Evolutionary conservation across 2,888 invertebrate genomes (phyloP).

Genomic region (Xestia rhomboidea): DNA sequence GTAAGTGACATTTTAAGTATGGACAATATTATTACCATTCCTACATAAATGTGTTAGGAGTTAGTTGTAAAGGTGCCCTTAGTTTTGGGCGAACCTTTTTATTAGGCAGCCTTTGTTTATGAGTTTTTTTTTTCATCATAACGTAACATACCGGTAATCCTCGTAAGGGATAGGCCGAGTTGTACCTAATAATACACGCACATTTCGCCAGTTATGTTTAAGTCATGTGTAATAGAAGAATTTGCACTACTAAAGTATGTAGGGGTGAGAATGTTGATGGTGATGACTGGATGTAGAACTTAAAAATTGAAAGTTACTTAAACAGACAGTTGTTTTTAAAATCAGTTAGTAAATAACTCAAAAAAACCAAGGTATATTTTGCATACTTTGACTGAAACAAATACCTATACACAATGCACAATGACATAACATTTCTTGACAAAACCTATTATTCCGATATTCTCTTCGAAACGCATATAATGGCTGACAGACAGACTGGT

Average conservation of each 20-base stretch:
- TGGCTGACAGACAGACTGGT: conserved; percentile 29
- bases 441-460: conserved; percentile 36
- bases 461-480: conserved; percentile 42
- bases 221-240: neutral
- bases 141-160: no score
- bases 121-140: no score
- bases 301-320: neutral
- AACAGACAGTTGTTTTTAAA: neutral
- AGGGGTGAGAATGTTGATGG: neutral
- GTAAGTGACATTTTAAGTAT: no score
- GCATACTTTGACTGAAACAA: neutral
- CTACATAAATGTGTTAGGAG: no score
- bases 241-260: neutral
- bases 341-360: neutral
- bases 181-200: no score
- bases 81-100: no score
- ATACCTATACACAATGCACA: conserved; percentile 7
- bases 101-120: no score
- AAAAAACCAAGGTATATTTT: neutral
- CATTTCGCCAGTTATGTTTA: no score
- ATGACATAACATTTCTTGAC: conserved; percentile 33
- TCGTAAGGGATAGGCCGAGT: no score
- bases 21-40: no score
- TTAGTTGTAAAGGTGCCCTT: no score
- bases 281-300: neutral